phyloP scores from a whole-genome alignment of 2,888 invertebrate genomes.

The Neria commutata region DNA sequence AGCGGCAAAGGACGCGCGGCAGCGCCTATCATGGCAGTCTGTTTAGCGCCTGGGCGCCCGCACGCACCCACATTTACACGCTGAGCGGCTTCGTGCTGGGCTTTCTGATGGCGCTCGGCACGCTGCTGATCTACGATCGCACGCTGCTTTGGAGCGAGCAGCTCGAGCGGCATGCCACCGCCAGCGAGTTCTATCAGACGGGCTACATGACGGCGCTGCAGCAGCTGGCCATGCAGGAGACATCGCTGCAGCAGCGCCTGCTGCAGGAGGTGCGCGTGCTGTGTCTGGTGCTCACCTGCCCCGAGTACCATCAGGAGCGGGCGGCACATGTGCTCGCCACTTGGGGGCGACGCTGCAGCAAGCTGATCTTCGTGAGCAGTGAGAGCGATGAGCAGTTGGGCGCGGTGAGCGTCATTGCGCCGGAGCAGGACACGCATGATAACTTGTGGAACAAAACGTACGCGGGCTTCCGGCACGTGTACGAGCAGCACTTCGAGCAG shows the following conservation, averaged over 20 bases:
- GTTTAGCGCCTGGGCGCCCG: too few species aligned
- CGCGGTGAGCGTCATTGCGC: slow-evolving; percentile 78
- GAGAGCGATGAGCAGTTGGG: slow-evolving; percentile 74
- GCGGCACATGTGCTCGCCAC: slow-evolving; percentile 91
- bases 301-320: slow-evolving; percentile 82
- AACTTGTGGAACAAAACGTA: slow-evolving; percentile 96
- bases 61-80: slow-evolving; percentile 23
- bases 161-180: background rate
- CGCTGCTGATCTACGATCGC: slow-evolving; percentile 40
- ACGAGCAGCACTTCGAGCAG: slow-evolving; percentile 78
- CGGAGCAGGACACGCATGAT: slow-evolving; percentile 75
- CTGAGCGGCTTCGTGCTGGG: slow-evolving; percentile 46
- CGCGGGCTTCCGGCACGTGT: slow-evolving; percentile 85
- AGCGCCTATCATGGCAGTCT: too few species aligned
- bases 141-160: background rate
- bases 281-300: slow-evolving; percentile 96
- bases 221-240: slow-evolving; percentile 1
- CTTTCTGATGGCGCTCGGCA: slow-evolving; percentile 45
- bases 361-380: slow-evolving; percentile 83
- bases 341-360: slow-evolving; percentile 90
- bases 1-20: too few species aligned
- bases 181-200: background rate
- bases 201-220: slow-evolving; percentile 9
- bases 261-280: slow-evolving; percentile 72
- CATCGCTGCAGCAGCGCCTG: slow-evolving; percentile 13